Evolutionary conservation across 2,888 invertebrate species (phyloP).

Genomic region (Ametastegia equiseti): DNA sequence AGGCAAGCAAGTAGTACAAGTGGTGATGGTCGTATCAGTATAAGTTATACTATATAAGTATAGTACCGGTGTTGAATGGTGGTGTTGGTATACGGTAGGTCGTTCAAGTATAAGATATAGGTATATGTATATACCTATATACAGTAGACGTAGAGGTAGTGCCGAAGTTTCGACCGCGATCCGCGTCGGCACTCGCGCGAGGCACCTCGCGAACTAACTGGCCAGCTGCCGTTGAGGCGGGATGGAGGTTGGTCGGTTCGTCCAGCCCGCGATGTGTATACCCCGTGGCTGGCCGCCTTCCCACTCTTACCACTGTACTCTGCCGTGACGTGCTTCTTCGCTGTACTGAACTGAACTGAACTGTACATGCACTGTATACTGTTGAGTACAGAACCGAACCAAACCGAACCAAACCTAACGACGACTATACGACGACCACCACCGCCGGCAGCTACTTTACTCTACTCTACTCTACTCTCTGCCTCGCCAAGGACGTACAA

Average conservation of each 20-base stretch:
- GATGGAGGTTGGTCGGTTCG: conserved; percentile 34
- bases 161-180: conserved; percentile 39
- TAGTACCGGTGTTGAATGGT: background rate
- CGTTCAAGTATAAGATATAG: background rate
- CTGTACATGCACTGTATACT: too few relatives aligned
- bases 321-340: too few relatives aligned
- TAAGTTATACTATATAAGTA: too few relatives aligned
- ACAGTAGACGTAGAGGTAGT: background rate
- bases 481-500: conserved; percentile 43
- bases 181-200: conserved; percentile 48
- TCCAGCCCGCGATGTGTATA: conserved; percentile 45
- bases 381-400: too few relatives aligned
- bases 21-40: background rate
- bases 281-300: conserved; percentile 42
- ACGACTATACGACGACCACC: too few relatives aligned
- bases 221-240: conserved; percentile 46
- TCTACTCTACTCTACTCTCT: too few relatives aligned
- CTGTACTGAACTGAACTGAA: too few relatives aligned
- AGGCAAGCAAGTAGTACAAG: background rate
- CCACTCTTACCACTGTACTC: too few relatives aligned
- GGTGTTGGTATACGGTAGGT: background rate
- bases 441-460: conserved; percentile 38
- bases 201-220: conserved; percentile 46
- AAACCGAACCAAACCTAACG: conserved; percentile 40
- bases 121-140: background rate